Conservation (phyloP, 2,797 vertebrate genomes). For the Eurystomus glaucurus region DNA sequence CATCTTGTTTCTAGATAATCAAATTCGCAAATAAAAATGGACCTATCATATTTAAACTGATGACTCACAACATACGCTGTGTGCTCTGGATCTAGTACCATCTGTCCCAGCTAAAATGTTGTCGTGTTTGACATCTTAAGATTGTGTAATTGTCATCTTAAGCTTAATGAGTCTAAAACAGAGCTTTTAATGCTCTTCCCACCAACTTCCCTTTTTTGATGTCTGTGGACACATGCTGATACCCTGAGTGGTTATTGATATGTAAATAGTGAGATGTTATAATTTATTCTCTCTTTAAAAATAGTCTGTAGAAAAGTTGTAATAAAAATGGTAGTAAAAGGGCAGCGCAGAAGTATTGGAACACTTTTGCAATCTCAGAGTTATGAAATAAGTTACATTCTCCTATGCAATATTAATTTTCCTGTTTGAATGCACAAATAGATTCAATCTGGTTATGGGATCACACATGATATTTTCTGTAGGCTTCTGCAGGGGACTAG, state of each 20-base stretch:
- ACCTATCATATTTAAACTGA: background rate
- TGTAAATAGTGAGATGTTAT: background rate
- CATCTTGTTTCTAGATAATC: background rate
- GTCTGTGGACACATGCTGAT: background rate
- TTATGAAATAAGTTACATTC: background rate
- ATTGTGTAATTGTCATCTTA: slow-evolving; percentile 17
- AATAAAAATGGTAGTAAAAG: background rate
- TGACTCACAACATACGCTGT: background rate
- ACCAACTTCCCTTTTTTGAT: slow-evolving; percentile 15
- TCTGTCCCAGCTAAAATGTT: slow-evolving; percentile 38
- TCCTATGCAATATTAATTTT: background rate
- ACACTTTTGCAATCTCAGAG: background rate
- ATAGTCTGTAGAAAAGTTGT: background rate
- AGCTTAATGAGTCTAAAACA: slow-evolving; percentile 32
- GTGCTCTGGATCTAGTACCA: slow-evolving; percentile 35
- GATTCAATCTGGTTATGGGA: background rate
- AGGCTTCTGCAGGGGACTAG: background rate
- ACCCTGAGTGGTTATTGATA: background rate
- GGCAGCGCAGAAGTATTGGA: background rate
- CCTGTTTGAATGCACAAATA: background rate
- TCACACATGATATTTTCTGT: background rate
- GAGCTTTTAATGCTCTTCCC: slow-evolving; percentile 18
- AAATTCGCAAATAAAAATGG: slow-evolving; percentile 28
- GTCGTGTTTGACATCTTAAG: slow-evolving; percentile 35
- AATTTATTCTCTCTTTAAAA: slow-evolving; percentile 12